Base-by-base conservation (phyloP, 2,113 vertebrate species). In the Brachyhypopomus occidentalis region DNA sequence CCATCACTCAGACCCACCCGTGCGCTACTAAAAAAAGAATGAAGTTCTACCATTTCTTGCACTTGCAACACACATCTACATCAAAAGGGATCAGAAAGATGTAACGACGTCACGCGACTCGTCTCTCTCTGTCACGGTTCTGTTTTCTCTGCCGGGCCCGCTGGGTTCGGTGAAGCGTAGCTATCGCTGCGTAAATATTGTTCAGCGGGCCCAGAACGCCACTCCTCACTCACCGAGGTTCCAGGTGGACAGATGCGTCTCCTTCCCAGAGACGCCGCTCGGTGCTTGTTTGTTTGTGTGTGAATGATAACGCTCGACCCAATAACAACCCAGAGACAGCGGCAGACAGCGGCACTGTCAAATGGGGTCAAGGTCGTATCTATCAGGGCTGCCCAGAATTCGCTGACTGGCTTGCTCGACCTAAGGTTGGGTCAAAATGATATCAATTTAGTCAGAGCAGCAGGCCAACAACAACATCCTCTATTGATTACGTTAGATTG, bases 331-430 rank as follows among this genome's bases (percentile, higher is more conserved):
- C 58, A 25, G 12, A 16, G 36, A 80, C 71, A 56, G 30, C 4
- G 20, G 6, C 20, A 55, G 3, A 75, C 73, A 74, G 38, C 11
- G 41, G 23, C 2, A 14, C 55, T 20, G 69, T 72, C 66, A 69
- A 69, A 5, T 62, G 64, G 86, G 84, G 62, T 90, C 90, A 90
- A 80, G 89, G 90, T 84, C 87, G 52, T 56, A 71, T 67, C 45
- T 41, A 36, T 84, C 82, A 85, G 41, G 60, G 75, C 36, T 41
- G 58, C 45, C 30, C 66, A 81, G 64, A 86, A 79, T 86, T 63
- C 75, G 86, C 78, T 84, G 86, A 86, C 85, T 70, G 70, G 66
- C 9, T 79, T 8, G 45, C 48, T 58, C 25, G 60, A 75, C 71
- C 72, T 75, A 20, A 56, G 70, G 38, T 16, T 36, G 48, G 62